These are phyloP conservation scores for Ostrea edulis DNA, from an alignment of 1,140 invertebrate species.

Conservation along the genomic window DNA sequence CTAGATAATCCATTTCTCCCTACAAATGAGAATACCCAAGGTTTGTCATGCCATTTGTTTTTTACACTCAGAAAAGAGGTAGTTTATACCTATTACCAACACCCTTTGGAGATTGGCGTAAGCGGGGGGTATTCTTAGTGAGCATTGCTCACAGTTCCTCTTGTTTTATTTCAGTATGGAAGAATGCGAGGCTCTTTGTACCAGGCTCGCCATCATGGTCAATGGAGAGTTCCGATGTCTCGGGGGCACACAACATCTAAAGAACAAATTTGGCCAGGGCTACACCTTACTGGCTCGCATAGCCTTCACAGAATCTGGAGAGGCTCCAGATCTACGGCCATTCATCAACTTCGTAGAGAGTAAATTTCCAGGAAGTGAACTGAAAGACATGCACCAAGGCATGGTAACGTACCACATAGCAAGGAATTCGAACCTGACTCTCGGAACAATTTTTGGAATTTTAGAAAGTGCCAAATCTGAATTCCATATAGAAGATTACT, in stretches of 20 bases:
- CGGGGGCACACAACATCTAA: constrained; percentile 80
- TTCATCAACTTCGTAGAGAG: constrained; percentile 69
- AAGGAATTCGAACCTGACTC: constrained; percentile 78
- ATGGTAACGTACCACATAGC: constrained; percentile 81
- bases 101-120: too few relatives aligned
- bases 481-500: constrained; percentile 86
- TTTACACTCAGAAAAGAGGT: too few relatives aligned
- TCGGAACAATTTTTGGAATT: constrained; percentile 84
- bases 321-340: constrained; percentile 60
- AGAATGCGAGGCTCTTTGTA: constrained; percentile 81
- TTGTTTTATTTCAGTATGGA: constrained; percentile 80
- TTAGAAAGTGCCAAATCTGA: constrained; percentile 82
- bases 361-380: constrained; percentile 72
- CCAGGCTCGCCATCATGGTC: constrained; percentile 81
- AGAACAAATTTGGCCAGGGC: constrained; percentile 78
- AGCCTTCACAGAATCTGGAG: constrained; percentile 52
- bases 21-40: too few relatives aligned
- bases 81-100: too few relatives aligned
- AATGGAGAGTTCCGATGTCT: constrained; percentile 80
- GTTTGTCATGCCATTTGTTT: too few relatives aligned
- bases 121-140: too few relatives aligned
- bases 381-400: constrained; percentile 87
- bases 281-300: constrained; percentile 79
- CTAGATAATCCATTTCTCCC: too few relatives aligned
- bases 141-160: too few relatives aligned